Percentiles rank a stretch among this genome's conserved stretches.
Evolutionary conservation across 2,113 vertebrate species (phyloP).

Genomic region (Antigone vipio): DNA sequence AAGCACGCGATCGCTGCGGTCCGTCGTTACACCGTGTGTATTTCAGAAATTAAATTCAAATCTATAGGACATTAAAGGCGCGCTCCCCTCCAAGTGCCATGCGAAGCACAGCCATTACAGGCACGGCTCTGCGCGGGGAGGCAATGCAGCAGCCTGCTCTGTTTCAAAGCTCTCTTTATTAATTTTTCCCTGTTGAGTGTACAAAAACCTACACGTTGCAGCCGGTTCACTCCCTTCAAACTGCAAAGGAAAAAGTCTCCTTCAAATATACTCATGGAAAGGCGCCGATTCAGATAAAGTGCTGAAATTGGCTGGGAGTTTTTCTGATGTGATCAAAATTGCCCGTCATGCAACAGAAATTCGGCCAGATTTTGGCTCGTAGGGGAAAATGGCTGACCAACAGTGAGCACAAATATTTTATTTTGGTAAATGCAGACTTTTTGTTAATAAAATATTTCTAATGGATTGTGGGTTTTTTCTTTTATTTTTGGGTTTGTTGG

Average conservation of each 20-base stretch:
- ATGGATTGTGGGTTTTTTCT: not conserved
- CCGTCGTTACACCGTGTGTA: not conserved
- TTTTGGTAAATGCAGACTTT: not conserved
- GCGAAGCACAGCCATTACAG: not conserved
- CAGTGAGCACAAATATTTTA: not conserved
- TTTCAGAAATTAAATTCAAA: not conserved
- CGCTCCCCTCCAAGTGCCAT: not conserved
- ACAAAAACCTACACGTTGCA: not conserved
- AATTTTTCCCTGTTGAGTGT: not conserved
- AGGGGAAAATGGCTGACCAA: not conserved
- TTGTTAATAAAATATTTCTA: not conserved
- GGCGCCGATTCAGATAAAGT: not conserved
- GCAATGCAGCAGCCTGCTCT: not conserved
- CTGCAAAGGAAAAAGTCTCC: not conserved
- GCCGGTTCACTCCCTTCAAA: not conserved
- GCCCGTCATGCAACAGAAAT: not conserved
- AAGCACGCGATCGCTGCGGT: not conserved
- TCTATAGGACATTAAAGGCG: not conserved
- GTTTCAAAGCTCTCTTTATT: not conserved
- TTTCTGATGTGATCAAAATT: not conserved
- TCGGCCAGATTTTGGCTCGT: not conserved
- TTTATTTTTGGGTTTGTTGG: too few species aligned
- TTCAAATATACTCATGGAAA: accelerated
- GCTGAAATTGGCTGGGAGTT: not conserved
- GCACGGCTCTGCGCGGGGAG: not conserved